Percentiles rank a stretch among this genome's conserved stretches.
Evolutionary conservation across 2,888 invertebrate genomes (phyloP).

Genomic region (Drosophila hamatofila): DNA sequence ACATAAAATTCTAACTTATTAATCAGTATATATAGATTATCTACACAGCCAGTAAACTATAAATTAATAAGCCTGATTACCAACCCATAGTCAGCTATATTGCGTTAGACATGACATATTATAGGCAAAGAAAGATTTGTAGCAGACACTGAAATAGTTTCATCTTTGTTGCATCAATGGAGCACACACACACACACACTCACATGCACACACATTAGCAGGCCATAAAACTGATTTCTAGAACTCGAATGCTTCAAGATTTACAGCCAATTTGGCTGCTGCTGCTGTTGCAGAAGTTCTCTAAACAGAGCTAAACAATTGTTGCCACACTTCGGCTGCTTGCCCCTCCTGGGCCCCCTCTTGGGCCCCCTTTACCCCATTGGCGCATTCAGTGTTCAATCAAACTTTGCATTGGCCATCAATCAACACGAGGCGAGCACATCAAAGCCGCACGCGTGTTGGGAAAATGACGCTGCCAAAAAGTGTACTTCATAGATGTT

Average conservation of each 20-base stretch:
- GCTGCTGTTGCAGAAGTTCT: slow-evolving; percentile 22
- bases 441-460: slow-evolving; percentile 63
- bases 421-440: slow-evolving; percentile 63
- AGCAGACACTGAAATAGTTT: not conserved
- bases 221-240: slow-evolving; percentile 40
- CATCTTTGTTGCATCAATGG: slow-evolving; percentile 6
- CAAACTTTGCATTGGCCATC: slow-evolving; percentile 74
- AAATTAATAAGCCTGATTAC: not conserved
- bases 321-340: slow-evolving; percentile 21
- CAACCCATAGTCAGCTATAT: not conserved
- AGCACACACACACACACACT: not conserved
- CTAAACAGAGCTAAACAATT: slow-evolving; percentile 26
- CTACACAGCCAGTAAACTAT: not conserved
- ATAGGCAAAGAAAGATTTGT: not conserved
- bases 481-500: slow-evolving; percentile 31
- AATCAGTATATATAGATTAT: not conserved
- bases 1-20: too few relatives aligned
- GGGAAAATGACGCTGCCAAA: slow-evolving; percentile 56
- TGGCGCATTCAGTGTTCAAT: slow-evolving; percentile 59
- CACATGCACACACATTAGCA: slow-evolving; percentile 31
- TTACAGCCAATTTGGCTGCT: slow-evolving; percentile 36
- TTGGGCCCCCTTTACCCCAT: not conserved
- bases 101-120: not conserved
- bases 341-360: too few relatives aligned
- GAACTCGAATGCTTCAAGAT: slow-evolving; percentile 60